phyloP scores from a whole-genome alignment of 2,113 vertebrate genomes.

The Struthidea cinerea region DNA sequence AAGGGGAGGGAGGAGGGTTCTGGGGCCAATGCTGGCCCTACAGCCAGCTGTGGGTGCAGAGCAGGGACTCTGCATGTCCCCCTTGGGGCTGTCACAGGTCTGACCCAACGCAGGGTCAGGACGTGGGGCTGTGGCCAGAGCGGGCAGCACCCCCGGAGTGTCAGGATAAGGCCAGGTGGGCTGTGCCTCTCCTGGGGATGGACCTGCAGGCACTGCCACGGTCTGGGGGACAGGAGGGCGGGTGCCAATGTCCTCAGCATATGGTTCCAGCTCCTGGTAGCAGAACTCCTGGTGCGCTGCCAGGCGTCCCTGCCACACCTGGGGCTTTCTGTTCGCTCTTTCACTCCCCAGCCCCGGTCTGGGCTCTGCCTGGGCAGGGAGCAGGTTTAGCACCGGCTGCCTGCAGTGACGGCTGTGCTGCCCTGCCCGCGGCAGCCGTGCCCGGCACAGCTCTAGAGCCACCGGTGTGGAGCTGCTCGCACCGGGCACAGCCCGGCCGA shows the following conservation, averaged over 20 bases:
- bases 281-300: neutral
- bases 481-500: neutral
- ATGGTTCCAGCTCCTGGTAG: neutral
- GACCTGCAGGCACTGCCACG: neutral
- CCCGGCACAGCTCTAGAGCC: neutral
- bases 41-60: neutral
- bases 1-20: neutral
- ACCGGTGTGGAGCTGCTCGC: rapidly evolving
- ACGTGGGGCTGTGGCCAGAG: rapidly evolving
- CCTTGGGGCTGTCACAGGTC: rapidly evolving
- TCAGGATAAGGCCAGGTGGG: no score
- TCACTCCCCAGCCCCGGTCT: rapidly evolving
- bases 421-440: neutral
- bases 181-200: neutral
- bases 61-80: neutral
- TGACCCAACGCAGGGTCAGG: neutral
- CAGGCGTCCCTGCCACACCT: neutral
- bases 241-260: rapidly evolving
- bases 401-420: rapidly evolving
- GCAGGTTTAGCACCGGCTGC: rapidly evolving
- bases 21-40: neutral
- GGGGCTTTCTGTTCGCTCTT: constrained; percentile 39
- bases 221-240: rapidly evolving
- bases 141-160: neutral
- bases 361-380: neutral